Evolutionary conservation across 2,888 invertebrate genomes (phyloP), one percentile per base, ranked within the genome.

Genomic region (Cephonodes hylas): DNA sequence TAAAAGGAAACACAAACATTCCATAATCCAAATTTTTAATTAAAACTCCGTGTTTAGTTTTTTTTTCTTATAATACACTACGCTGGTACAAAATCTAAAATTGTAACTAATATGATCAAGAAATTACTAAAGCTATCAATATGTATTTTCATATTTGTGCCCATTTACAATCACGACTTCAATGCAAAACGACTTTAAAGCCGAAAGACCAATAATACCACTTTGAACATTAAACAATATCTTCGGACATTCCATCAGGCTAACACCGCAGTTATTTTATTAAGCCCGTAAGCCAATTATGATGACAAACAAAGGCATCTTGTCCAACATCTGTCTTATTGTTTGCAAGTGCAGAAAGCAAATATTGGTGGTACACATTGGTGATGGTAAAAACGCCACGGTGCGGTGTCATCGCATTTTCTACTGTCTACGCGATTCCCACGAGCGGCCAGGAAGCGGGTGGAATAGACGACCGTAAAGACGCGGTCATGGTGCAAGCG

Each of bases 401-500:
- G 62, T 63, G 61, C 62, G 62, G 65, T 66, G 64, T 65, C 66
- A 65, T 63, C 65, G 53, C 53, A 60, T 44, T 64, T 64, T 63
- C 65, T 67, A 62, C 63, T 58, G 61, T 58, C 60, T 38, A 66
- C 58, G 60, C 60, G 59, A 62, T 83, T 84, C 83, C 81, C 83
- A 82, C 83, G 83, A 68, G 60, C 70, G 66, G 78, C 71, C 83
- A 82, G 84, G 84, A 83, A 82, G 69, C 64, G 61, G 59, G 66
- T 46, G 69, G 64, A 61, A 67, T 62, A 64, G 64, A 64, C 61
- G 57, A 65, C 62, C 45, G 61, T 59, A 53, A 10, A 61, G 67
- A 64, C 56, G 60, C 5, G 65, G 67, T 23, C 46, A 4, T 25
- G 62, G 44, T 65, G 57, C 5, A 0, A 63, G 71, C 70, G 70